phyloP scores from a whole-genome alignment of 2,113 vertebrate genomes.

The Pterocles burchelli region DNA sequence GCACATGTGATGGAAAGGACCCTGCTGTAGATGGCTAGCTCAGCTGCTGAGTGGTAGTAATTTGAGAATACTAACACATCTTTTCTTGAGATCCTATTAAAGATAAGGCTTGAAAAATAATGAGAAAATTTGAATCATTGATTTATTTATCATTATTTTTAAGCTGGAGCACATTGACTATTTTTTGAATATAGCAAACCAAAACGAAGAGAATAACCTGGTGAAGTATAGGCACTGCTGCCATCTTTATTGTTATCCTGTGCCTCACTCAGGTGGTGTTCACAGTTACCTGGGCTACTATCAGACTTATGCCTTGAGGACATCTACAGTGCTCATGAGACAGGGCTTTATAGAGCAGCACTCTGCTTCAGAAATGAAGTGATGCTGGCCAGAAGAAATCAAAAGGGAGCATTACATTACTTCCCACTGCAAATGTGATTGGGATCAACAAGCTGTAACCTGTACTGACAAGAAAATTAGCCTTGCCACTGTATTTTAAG shows the following conservation, averaged over 20 bases:
- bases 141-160: constrained; percentile 27
- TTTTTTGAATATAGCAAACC: not conserved
- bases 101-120: not conserved
- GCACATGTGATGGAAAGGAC: constrained; percentile 13
- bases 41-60: constrained; percentile 5
- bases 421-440: constrained; percentile 28
- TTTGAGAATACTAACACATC: not conserved
- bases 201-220: not conserved
- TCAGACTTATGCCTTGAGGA: constrained; percentile 34
- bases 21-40: not conserved
- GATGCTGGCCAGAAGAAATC: constrained; percentile 34
- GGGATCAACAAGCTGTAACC: constrained; percentile 34
- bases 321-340: constrained; percentile 38
- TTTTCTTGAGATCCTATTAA: constrained; percentile 1
- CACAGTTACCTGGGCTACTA: constrained; percentile 17
- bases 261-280: constrained; percentile 14
- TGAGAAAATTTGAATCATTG: not conserved
- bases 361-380: constrained; percentile 36
- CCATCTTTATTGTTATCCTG: constrained; percentile 19
- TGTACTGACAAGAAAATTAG: constrained; percentile 29
- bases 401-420: constrained; percentile 50
- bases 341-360: constrained; percentile 36
- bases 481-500: not conserved
- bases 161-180: not conserved
- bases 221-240: not conserved